These are phyloP conservation scores for Datnioides undecimradiatus DNA, from an alignment of 2,113 vertebrate species.

Conservation along the genomic window DNA sequence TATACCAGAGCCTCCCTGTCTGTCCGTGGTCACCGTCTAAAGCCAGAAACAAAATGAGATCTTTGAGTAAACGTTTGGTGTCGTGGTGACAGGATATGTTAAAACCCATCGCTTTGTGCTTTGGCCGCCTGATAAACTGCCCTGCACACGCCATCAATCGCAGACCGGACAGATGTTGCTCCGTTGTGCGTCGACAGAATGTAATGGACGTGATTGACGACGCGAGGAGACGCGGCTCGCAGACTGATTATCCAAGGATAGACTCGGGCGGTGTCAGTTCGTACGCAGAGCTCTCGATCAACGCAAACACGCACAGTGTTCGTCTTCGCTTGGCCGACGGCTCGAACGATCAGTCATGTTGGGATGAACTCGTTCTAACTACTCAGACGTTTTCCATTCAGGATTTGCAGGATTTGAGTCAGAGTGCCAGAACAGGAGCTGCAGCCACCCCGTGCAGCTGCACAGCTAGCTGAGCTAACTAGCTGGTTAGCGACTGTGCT, in stretches of 20 bases:
- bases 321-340: neutral
- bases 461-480: too few species aligned
- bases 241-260: slow-evolving; percentile 16
- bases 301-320: neutral
- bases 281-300: neutral
- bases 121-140: neutral
- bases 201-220: slow-evolving; percentile 8
- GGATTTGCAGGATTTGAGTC: too few species aligned
- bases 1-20: neutral
- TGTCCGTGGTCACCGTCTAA: neutral
- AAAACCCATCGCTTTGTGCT: neutral
- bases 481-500: too few species aligned
- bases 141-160: neutral
- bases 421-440: too few species aligned
- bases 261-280: neutral
- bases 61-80: neutral
- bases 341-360: neutral
- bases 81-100: neutral
- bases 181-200: neutral
- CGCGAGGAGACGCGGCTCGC: neutral
- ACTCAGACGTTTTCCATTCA: too few species aligned
- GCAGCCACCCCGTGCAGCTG: too few species aligned
- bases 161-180: neutral
- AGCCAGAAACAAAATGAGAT: neutral
- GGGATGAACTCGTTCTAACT: too few species aligned